Evolutionary conservation across 2,888 invertebrate genomes (phyloP).

Genomic region (Drosophila kambysellisi): DNA sequence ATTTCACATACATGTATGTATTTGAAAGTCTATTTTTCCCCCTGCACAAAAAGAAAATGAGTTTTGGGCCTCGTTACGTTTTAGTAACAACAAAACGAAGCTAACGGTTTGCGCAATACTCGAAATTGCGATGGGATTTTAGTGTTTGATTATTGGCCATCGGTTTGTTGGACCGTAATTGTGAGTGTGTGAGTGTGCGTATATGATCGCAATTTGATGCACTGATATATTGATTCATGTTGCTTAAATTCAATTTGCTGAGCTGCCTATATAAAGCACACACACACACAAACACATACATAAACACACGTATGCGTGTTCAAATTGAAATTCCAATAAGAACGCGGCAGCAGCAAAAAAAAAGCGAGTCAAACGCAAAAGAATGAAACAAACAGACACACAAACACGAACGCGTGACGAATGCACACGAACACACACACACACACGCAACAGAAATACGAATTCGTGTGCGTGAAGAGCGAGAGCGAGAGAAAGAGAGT

Average conservation of each 20-base stretch:
- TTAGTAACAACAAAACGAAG: background rate
- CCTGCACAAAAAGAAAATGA: background rate
- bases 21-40: background rate
- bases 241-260: slow-evolving; percentile 52
- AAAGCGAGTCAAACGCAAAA: slow-evolving; percentile 24
- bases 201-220: slow-evolving; percentile 28
- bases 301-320: slow-evolving; percentile 11
- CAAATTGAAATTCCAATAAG: slow-evolving; percentile 70
- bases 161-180: slow-evolving; percentile 3
- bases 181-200: slow-evolving; percentile 10
- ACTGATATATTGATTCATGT: slow-evolving; percentile 45
- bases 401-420: slow-evolving; percentile 37
- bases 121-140: background rate
- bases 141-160: slow-evolving; percentile 44
- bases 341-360: slow-evolving; percentile 43
- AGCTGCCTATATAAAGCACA: slow-evolving; percentile 8
- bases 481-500: slow-evolving; percentile 12
- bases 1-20: slow-evolving; percentile 1
- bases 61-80: background rate
- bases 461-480: slow-evolving; percentile 10
- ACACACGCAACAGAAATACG: background rate
- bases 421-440: slow-evolving; percentile 33
- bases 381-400: slow-evolving; percentile 30
- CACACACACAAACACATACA: background rate
- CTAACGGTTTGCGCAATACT: slow-evolving; percentile 5